Evolutionary conservation across 2,888 invertebrate genomes (phyloP), one percentile per base, ranked within the genome.

Genomic region (Stictocephala bisonia): DNA sequence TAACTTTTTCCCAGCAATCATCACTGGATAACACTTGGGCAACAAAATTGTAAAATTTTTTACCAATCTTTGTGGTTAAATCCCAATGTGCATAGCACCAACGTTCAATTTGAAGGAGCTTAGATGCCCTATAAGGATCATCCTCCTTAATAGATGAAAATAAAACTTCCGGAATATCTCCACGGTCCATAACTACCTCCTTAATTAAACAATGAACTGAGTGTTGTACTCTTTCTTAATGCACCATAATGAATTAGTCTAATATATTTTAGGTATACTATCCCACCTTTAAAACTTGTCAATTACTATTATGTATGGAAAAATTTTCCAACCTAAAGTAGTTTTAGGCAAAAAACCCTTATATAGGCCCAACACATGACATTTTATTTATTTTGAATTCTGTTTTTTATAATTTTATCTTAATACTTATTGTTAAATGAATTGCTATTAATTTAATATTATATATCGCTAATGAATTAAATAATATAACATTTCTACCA

Each of bases 361-460:
- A 56, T n/a, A 24, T 13, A 56, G 56, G 11, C 56, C 24, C 22
- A 20, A 56, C 24, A 56, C 22, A 56, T 22, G 22, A 24, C n/a
- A n/a, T n/a, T n/a, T n/a, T n/a, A n/a, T n/a, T n/a, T n/a, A n/a
- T n/a, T n/a, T n/a, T n/a, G n/a, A n/a, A n/a, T n/a, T n/a, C n/a
- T n/a, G n/a, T n/a, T n/a, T n/a, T n/a, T n/a, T n/a, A n/a, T n/a
- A n/a, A n/a, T n/a, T n/a, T n/a, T 56, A 56, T 56, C 22, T 56
- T 56, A 56, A 56, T 56, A 24, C 20, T 56, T 7, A 56, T 22
- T 56, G 56, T 56, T 56, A 56, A n/a, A n/a, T n/a, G 18, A 24
- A 56, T 56, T 56, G 24, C 20, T 56, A 24, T 56, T 56, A 56
- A 56, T 56, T 56, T 56, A 56, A 24, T 56, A 56, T 22, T 22